Percentiles rank a stretch among this genome's conserved stretches.
Evolutionary conservation across 2,888 invertebrate genomes (phyloP).

Genomic region (Abrostola triplasia): DNA sequence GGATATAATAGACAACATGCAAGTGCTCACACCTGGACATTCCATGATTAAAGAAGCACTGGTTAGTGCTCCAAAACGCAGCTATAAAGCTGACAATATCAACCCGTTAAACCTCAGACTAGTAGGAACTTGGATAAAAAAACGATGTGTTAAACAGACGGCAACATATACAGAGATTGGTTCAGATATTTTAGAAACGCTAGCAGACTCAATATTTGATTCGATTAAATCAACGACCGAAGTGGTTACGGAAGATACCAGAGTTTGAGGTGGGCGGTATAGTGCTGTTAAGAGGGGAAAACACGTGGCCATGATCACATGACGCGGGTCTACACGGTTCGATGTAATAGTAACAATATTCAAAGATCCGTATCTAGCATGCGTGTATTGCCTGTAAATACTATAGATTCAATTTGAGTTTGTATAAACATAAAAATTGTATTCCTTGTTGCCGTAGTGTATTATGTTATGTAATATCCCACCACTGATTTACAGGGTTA

Average conservation of each 20-base stretch:
- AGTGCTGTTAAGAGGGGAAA: conserved; percentile 36
- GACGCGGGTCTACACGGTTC: conserved; percentile 18
- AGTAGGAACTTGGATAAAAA: too few species aligned
- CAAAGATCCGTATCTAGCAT: neutral
- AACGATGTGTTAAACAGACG: conserved; percentile 39
- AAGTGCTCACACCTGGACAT: conserved; percentile 44
- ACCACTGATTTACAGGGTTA: too few species aligned
- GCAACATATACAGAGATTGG: conserved; percentile 38
- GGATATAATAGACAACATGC: conserved; percentile 15
- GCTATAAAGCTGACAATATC: conserved; percentile 17
- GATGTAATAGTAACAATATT: conserved; percentile 6
- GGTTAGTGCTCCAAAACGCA: conserved; percentile 14
- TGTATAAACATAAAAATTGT: too few species aligned
- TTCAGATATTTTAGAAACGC: conserved; percentile 44
- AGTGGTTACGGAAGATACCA: conserved; percentile 30
- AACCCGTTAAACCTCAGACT: conserved; percentile 21
- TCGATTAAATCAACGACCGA: conserved; percentile 38
- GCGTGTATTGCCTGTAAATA: neutral
- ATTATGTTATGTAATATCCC: too few species aligned
- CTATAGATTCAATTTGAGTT: neutral
- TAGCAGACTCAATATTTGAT: conserved; percentile 51
- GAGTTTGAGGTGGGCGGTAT: conserved; percentile 38
- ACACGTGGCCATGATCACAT: conserved; percentile 23
- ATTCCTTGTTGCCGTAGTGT: too few species aligned
- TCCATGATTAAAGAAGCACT: conserved; percentile 41